phyloP scores from a whole-genome alignment of 2,113 vertebrate genomes.

The Laticauda laticaudata region DNA sequence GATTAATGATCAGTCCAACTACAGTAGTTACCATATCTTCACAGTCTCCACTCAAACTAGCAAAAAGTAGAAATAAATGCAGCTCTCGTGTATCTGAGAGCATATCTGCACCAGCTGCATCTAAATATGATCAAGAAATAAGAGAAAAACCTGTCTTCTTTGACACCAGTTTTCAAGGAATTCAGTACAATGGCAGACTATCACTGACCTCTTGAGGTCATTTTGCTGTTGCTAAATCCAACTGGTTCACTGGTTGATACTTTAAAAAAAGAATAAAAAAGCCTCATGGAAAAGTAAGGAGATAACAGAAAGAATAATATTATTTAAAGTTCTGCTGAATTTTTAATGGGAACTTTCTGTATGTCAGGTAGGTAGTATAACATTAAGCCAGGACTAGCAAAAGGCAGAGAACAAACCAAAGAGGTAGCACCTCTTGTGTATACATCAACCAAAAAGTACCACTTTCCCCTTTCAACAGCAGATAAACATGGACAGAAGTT shows the following conservation, averaged over 20 bases:
- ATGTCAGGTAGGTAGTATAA: neutral
- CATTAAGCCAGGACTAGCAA: neutral
- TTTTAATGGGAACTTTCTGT: neutral
- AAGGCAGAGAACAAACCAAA: neutral
- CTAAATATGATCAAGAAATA: neutral
- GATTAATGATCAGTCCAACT: neutral
- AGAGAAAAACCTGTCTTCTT: neutral
- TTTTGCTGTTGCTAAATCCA: neutral
- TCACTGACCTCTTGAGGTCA: neutral
- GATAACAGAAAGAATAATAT: neutral
- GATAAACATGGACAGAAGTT: neutral
- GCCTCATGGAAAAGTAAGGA: neutral
- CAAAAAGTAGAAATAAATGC: neutral
- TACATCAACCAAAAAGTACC: neutral
- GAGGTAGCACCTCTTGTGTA: neutral
- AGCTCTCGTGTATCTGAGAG: neutral
- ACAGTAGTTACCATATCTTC: neutral
- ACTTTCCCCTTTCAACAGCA: neutral
- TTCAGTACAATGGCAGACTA: neutral
- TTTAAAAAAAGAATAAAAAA: neutral
- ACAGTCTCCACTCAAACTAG: neutral
- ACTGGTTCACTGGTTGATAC: neutral
- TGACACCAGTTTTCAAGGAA: neutral
- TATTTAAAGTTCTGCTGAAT: neutral
- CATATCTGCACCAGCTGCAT: neutral